Evolutionary conservation across 2,113 vertebrate genomes (phyloP), one percentile per base, ranked within the genome.

Genomic region (Brienomyrus brachyistius): DNA sequence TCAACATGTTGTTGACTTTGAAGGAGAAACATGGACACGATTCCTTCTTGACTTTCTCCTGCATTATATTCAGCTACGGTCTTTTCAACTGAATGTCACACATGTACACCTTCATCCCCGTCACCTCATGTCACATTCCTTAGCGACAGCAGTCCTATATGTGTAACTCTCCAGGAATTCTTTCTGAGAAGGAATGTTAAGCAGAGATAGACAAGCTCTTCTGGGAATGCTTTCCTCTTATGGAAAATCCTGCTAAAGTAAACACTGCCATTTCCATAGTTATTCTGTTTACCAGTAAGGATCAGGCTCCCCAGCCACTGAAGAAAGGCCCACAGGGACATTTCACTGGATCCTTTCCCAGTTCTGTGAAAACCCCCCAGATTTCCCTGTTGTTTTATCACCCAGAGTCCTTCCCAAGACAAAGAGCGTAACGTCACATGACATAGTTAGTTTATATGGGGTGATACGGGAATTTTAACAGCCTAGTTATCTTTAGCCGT

Each of bases 101-200:
- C 45, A 85, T 50, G 48, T 5, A 27, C 4, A 13, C 83, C 51
- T 47, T 51, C 23, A 47, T 51, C 17, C 21, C 23, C 23, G 43
- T 11, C 47, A 45, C 82, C 17, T 48, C 7, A 48, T 45, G 80
- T 43, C 1, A 47, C 35, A 47, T 85, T 50, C 23, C 10, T 47
- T 47, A 83, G 23, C 3, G 5, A 50, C 23, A 86, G 45, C 48
- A 1, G 10, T 50, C 40, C 48, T 51, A n/a, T 86, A 47, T 51
- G n/a, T 51, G 21, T 13, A 50, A 9, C 45, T 51, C 83, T 51
- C 48, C 47, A 27, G 83, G 45, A 86, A 86, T 86, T 15, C 83
- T 48, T 86, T 15, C 83, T 86, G 83, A 86, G 83, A 86, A 77
- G 45, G 62, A 77, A 88, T 88, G 66, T 88, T 27, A 89, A 83